Evolutionary conservation across 2,888 invertebrate genomes (phyloP), one percentile per base, ranked within the genome.

Genomic region (Sclerodermus sp.): DNA sequence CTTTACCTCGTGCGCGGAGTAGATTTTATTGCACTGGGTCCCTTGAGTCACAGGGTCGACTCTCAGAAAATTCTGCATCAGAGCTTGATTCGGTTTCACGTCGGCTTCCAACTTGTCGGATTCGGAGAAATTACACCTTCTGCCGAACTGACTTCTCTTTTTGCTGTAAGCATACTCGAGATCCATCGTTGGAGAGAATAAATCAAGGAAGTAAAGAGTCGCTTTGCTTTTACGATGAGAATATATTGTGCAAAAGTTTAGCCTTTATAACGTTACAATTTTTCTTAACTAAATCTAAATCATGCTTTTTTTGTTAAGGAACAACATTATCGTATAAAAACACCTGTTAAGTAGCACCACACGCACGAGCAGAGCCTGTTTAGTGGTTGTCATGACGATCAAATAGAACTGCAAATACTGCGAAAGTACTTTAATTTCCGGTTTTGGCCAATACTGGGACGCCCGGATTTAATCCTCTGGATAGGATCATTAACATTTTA

Each of bases 11-110:
- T 83, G 81, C 60, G 76, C 74, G 30, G 83, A 79, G 66, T 79
- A 80, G 30, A 77, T 71, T 55, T 79, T 73, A 32, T 79, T 78
- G 39, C 80, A 82, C 66, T 84, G 83, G 29, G 81, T 79, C 45
- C 74, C 74, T 43, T 78, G 78, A 47, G 83, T 69, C 15, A 83
- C 80, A 6, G 84, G 84, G 71, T 84, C 82, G 31, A 82, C 73
- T 30, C 82, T 77, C 8, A 79, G 73, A 57, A 82, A 84, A 60
- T 79, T 68, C 50, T 73, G 77, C 71, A 80, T 80, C 32, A 80
- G 67, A 4, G 64, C 60, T 45, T 67, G 68, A 53, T 81, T 77
- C 17, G 83, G 77, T 51, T 68, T 65, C 15, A 78, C 65, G 45
- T 78, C 72, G 2, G 71, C 53, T 38, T 76, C 71, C 13, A 71